Conservation (phyloP, 2,113 vertebrate genomes). For the Nycticebus coucang region DNA sequence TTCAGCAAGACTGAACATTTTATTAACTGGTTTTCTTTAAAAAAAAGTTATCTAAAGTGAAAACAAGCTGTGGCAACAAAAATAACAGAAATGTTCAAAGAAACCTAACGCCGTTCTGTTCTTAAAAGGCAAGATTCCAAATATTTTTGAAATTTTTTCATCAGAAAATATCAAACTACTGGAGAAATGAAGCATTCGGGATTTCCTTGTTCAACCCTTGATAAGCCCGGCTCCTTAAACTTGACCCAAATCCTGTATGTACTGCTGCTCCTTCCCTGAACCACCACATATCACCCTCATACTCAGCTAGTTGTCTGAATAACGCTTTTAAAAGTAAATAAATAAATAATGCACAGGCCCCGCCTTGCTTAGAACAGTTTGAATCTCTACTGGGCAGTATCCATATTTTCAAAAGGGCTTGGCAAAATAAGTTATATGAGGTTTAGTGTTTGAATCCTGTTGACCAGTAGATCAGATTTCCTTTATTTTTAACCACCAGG, state of each 20-base stretch:
- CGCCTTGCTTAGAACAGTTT: neutral
- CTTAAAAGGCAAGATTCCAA: neutral
- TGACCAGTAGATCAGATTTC: neutral
- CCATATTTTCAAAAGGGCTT: neutral
- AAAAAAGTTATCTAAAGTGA: neutral
- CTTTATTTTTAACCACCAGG: neutral
- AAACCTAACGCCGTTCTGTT: neutral
- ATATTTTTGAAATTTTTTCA: neutral
- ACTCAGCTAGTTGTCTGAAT: neutral
- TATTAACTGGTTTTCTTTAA: neutral
- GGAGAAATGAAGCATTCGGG: neutral
- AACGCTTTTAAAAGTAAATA: neutral
- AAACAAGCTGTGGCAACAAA: constrained; percentile 5
- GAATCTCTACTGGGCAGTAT: neutral
- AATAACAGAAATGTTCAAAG: neutral
- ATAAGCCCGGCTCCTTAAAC: neutral
- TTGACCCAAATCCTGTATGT: neutral
- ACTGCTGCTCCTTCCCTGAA: neutral
- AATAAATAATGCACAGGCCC: neutral
- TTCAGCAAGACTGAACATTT: neutral
- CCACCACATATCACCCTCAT: neutral
- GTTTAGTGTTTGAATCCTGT: neutral
- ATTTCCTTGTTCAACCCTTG: neutral
- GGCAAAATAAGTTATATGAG: neutral
- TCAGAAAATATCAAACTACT: neutral